Conservation (phyloP, 2,113 vertebrate genomes). For the Morone chrysops region DNA sequence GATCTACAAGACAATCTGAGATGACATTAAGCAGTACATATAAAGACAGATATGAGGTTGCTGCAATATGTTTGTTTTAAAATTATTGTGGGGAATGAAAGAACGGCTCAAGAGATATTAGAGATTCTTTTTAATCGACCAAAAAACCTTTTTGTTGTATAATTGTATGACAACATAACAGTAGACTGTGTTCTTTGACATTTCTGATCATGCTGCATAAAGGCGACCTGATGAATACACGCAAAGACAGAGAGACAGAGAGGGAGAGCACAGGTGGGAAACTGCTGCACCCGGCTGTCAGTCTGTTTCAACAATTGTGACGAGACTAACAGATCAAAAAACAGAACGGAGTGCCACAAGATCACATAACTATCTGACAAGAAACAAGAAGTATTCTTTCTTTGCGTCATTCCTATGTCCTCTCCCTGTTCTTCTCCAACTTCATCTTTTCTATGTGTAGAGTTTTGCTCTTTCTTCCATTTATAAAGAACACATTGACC, state of each 20-base stretch:
- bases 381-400: neutral
- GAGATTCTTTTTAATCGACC: neutral
- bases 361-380: constrained; percentile 11
- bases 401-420: neutral
- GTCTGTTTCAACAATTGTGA: constrained; percentile 36
- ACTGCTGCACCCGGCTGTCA: constrained; percentile 29
- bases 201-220: constrained; percentile 28
- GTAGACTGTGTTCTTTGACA: constrained; percentile 16
- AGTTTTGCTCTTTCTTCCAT: neutral
- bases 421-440: neutral
- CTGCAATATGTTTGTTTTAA: neutral
- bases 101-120: neutral
- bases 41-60: neutral
- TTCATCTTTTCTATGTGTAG: neutral
- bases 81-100: neutral
- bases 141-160: neutral
- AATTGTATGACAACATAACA: neutral
- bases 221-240: constrained; percentile 26
- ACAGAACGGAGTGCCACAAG: neutral
- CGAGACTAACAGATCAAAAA: constrained; percentile 28
- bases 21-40: constrained; percentile 28
- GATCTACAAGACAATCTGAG: neutral
- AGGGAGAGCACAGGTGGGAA: constrained; percentile 34
- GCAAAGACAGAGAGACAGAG: neutral
- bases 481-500: constrained; percentile 23